A percentile compares a stretch with the other conserved stretches of the same genome.
Evolutionary conservation across 2,888 invertebrate species (phyloP).

Genomic region (Hofmannophila pseudospretella): DNA sequence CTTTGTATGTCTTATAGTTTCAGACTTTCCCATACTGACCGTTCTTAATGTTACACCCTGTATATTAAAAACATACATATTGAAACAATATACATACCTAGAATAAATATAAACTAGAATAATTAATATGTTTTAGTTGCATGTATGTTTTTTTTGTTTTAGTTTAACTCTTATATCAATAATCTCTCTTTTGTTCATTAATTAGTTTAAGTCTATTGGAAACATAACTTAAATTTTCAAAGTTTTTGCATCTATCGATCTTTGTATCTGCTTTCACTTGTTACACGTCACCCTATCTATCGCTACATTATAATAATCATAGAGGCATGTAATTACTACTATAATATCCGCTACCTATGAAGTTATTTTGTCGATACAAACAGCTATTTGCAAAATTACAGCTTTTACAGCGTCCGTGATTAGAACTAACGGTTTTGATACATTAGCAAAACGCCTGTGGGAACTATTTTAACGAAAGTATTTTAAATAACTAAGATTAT

Average conservation of each 20-base stretch:
- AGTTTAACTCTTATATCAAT: too few species aligned
- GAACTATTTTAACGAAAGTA: constrained; percentile 40
- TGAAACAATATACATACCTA: too few species aligned
- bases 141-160: too few species aligned
- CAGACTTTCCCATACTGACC: too few species aligned
- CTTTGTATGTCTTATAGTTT: too few species aligned
- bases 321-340: constrained; percentile 32
- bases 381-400: constrained; percentile 61
- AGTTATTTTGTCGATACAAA: constrained; percentile 38
- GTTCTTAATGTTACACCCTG: too few species aligned
- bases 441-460: constrained; percentile 45
- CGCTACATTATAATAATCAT: constrained; percentile 13
- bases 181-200: too few species aligned
- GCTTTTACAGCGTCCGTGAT: constrained; percentile 44
- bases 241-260: neutral
- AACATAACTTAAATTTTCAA: too few species aligned
- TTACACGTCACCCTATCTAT: constrained; percentile 8
- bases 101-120: too few species aligned
- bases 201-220: too few species aligned
- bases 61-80: too few species aligned
- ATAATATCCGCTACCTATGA: constrained; percentile 39
- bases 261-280: neutral
- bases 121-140: too few species aligned
- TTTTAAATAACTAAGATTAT: constrained; percentile 43
- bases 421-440: constrained; percentile 53